Evolutionary conservation across 2,888 invertebrate genomes (phyloP).

Genomic region (Neocrepidodera transversa): DNA sequence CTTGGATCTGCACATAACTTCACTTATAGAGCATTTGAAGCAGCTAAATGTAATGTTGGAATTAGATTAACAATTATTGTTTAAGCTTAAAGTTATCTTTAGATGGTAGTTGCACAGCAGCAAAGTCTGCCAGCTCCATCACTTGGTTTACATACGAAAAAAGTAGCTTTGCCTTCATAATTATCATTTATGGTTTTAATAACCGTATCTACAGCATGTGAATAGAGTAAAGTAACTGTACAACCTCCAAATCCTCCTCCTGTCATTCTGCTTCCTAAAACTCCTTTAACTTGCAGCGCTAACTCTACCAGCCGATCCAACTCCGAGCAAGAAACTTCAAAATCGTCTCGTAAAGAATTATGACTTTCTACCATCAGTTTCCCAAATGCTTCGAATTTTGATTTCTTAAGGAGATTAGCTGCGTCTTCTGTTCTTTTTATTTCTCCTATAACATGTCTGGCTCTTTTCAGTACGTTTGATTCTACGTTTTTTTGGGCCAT

Average conservation of each 20-base stretch:
- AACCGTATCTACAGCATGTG: constrained; percentile 67
- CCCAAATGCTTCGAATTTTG: constrained; percentile 76
- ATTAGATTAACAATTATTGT: too few relatives aligned
- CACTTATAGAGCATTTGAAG: too few relatives aligned
- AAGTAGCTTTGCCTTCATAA: constrained; percentile 72
- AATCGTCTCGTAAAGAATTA: constrained; percentile 82
- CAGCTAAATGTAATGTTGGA: too few relatives aligned
- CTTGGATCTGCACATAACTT: too few relatives aligned
- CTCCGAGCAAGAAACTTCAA: constrained; percentile 89
- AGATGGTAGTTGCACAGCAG: constrained; percentile 2
- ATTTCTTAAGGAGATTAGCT: constrained; percentile 71
- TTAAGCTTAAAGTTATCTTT: too few relatives aligned
- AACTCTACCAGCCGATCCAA: constrained; percentile 82
- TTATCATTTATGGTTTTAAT: constrained; percentile 70
- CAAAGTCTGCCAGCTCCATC: constrained; percentile 68
- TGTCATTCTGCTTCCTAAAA: constrained; percentile 90
- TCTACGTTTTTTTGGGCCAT: constrained; percentile 61
- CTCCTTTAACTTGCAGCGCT: constrained; percentile 77
- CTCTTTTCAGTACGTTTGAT: constrained; percentile 69
- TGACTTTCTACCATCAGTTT: constrained; percentile 86
- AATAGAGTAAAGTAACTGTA: constrained; percentile 80
- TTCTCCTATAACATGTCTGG: constrained; percentile 86
- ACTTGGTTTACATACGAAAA: constrained; percentile 78
- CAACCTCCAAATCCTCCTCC: constrained; percentile 85
- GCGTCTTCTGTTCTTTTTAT: constrained; percentile 79